phyloP scores from a whole-genome alignment of 2,113 vertebrate species.

The Spea bombifrons region DNA sequence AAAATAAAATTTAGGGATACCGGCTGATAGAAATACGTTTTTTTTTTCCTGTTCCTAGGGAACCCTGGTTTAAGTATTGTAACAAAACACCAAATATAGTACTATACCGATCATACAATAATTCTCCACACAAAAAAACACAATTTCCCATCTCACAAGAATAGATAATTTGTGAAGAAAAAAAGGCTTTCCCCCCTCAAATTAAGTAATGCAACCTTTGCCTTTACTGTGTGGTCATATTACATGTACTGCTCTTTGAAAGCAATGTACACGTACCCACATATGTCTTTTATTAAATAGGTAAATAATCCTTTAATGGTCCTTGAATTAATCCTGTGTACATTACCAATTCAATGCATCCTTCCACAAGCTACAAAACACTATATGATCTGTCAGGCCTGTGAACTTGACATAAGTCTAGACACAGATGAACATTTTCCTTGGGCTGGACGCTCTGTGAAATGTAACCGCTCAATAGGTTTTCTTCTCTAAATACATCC shows the following conservation, averaged over 20 bases:
- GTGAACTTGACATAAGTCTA: neutral
- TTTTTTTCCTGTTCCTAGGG: neutral
- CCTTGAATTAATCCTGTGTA: constrained; percentile 1
- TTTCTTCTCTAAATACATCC: neutral
- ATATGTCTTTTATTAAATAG: constrained; percentile 12
- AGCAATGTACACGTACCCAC: neutral
- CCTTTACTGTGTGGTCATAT: neutral
- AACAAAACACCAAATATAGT: neutral
- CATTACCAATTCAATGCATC: neutral
- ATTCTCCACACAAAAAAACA: no score
- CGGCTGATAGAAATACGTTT: constrained; percentile 2
- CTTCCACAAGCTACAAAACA: neutral
- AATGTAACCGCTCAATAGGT: neutral
- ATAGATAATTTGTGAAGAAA: no score
- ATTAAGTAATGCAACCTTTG: constrained; percentile 13
- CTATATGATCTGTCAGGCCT: neutral
- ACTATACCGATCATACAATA: no score
- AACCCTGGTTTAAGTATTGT: neutral
- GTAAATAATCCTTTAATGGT: constrained; percentile 22
- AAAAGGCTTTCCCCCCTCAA: neutral
- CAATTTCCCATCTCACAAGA: no score
- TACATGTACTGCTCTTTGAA: neutral
- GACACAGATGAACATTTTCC: constrained; percentile 1
- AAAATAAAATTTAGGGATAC: neutral
- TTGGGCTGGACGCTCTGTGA: neutral